These are phyloP conservation scores for Scelioninae gen. 2 DNA, from an alignment of 2,888 invertebrate species.

Conservation along the genomic window DNA sequence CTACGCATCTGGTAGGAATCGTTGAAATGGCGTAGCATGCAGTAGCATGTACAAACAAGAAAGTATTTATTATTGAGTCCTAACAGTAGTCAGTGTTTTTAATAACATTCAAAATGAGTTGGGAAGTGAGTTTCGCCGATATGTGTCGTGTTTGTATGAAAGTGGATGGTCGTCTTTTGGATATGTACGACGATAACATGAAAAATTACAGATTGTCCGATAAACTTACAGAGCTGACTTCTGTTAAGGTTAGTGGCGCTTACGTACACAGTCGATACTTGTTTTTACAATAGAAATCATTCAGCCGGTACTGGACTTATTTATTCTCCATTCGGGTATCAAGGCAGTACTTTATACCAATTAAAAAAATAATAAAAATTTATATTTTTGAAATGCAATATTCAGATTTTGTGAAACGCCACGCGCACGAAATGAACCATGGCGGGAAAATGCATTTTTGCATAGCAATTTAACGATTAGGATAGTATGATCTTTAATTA, in stretches of 20 bases:
- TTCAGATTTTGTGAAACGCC: conserved; percentile 11
- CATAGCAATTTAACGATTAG: too few species aligned
- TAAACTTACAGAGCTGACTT: conserved; percentile 71
- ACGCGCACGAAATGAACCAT: conserved; percentile 11
- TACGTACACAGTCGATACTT: conserved; percentile 37
- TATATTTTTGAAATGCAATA: neutral
- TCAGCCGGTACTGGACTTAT: too few species aligned
- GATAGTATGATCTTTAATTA: too few species aligned
- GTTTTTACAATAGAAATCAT: conserved; percentile 8
- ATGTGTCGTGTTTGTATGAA: conserved; percentile 74
- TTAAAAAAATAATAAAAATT: neutral
- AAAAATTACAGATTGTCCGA: conserved; percentile 67
- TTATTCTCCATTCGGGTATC: too few species aligned
- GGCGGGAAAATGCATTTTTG: conserved; percentile 35
- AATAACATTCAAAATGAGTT: conserved; percentile 61
- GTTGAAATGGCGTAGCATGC: conserved; percentile 52
- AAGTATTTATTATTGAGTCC: conserved; percentile 42
- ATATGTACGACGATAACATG: conserved; percentile 70
- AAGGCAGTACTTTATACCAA: neutral
- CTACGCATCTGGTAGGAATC: too few species aligned
- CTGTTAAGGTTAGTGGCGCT: conserved; percentile 64
- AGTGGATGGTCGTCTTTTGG: conserved; percentile 68
- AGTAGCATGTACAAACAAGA: conserved; percentile 44
- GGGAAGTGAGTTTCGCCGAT: conserved; percentile 65
- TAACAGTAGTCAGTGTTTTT: conserved; percentile 5